Evolutionary conservation across 2,888 invertebrate species (phyloP).

Genomic region (Conistra vaccinii): DNA sequence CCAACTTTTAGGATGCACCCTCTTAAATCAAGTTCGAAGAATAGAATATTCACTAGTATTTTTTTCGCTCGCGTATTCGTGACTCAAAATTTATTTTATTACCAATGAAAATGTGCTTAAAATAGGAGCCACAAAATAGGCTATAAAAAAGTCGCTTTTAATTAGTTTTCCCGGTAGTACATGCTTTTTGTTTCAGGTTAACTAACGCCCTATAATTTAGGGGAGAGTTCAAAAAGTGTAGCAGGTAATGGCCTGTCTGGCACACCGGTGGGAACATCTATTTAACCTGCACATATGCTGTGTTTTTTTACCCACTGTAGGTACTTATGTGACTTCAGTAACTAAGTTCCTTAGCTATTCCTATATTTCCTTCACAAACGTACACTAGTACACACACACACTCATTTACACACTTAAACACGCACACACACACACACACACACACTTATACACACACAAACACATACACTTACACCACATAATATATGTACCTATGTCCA

Average conservation of each 20-base stretch:
- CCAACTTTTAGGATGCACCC: too few relatives aligned
- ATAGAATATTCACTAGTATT: not conserved
- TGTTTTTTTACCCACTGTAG: too few relatives aligned
- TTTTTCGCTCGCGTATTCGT: not conserved
- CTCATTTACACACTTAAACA: too few relatives aligned
- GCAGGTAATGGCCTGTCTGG: not conserved
- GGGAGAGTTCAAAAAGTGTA: conserved; percentile 9
- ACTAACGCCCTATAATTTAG: conserved; percentile 12
- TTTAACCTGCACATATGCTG: not conserved
- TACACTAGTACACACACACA: too few relatives aligned
- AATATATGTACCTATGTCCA: too few relatives aligned
- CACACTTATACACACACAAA: too few relatives aligned
- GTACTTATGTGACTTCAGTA: too few relatives aligned
- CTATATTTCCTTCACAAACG: too few relatives aligned
- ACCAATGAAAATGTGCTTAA: conserved; percentile 32
- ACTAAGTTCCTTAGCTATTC: too few relatives aligned
- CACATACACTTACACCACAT: too few relatives aligned
- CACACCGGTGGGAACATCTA: not conserved
- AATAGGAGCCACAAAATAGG: conserved; percentile 22
- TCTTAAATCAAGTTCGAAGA: conserved; percentile 2
- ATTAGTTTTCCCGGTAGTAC: conserved; percentile 37
- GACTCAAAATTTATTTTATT: conserved; percentile 36
- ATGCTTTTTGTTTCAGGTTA: conserved; percentile 36
- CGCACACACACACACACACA: too few relatives aligned
- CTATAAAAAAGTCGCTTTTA: conserved; percentile 32